Conservation (phyloP, 2,888 invertebrate species). For the Cepaea hortensis region DNA sequence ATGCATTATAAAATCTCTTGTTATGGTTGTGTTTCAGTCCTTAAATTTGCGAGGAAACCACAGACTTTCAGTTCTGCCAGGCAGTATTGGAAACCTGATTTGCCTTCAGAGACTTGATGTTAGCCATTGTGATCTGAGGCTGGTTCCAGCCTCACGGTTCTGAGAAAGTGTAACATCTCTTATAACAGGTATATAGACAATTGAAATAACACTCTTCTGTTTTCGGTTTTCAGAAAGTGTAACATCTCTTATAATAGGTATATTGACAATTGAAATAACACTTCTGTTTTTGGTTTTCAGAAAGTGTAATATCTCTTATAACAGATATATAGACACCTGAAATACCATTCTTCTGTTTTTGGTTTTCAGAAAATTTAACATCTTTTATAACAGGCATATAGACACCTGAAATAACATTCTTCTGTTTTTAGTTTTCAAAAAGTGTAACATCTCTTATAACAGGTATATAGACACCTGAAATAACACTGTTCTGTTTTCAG, state of each 20-base stretch:
- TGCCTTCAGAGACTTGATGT: conserved; percentile 37
- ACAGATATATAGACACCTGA: conserved; percentile 6
- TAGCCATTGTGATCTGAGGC: conserved; percentile 35
- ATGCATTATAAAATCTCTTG: background rate
- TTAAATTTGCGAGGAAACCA: conserved; percentile 35
- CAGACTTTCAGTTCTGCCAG: conserved; percentile 10
- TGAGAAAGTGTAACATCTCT: conserved; percentile 22
- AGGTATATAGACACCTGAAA: background rate
- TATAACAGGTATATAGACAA: conserved; percentile 1
- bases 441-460: conserved; percentile 25
- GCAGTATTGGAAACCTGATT: conserved; percentile 23
- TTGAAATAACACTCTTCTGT: background rate
- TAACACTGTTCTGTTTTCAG: background rate
- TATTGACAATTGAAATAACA: background rate
- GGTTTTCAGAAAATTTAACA: background rate
- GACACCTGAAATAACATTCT: background rate
- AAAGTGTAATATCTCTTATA: conserved; percentile 1
- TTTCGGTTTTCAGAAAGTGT: conserved; percentile 1
- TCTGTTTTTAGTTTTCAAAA: background rate
- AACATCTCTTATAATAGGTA: conserved; percentile 30
- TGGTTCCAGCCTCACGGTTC: conserved; percentile 11
- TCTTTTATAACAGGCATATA: conserved; percentile 8
- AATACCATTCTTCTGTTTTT: background rate
- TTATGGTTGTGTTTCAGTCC: conserved; percentile 1
- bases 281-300: background rate